Evolutionary conservation across 2,113 vertebrate genomes (phyloP).

Genomic region (Eptatretus burgeri): DNA sequence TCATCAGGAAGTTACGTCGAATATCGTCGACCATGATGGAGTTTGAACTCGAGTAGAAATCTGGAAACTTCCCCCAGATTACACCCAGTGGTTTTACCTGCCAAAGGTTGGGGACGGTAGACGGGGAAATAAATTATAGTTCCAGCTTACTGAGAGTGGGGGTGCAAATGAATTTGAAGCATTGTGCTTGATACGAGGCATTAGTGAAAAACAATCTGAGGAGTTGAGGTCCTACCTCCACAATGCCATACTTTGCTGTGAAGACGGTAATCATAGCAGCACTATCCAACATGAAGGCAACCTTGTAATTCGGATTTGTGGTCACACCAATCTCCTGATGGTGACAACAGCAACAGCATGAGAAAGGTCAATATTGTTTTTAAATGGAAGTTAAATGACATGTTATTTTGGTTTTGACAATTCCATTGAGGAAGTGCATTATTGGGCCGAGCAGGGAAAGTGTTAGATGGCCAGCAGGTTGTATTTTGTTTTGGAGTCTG

Average conservation of each 20-base stretch:
- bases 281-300: conserved; percentile 93
- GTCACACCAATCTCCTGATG: conserved; percentile 67
- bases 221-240: conserved; percentile 32
- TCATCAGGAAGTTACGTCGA: conserved; percentile 94
- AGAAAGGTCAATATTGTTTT: background rate
- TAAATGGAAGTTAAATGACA: too few relatives aligned
- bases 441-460: too few relatives aligned
- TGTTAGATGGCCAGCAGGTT: too few relatives aligned
- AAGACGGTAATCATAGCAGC: conserved; percentile 97
- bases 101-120: conserved; percentile 8
- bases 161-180: background rate
- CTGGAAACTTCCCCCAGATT: conserved; percentile 85
- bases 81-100: conserved; percentile 93
- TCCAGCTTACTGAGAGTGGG: background rate
- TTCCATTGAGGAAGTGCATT: too few relatives aligned
- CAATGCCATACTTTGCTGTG: conserved; percentile 67
- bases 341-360: background rate
- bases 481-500: too few relatives aligned
- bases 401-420: too few relatives aligned
- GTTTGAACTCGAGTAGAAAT: conserved; percentile 85
- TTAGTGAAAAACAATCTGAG: background rate
- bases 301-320: conserved; percentile 84
- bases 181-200: too few relatives aligned
- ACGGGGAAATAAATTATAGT: too few relatives aligned
- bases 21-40: conserved; percentile 99